Conservation (phyloP, 1,140 invertebrate species). For the Aradophagus sp. region DNA sequence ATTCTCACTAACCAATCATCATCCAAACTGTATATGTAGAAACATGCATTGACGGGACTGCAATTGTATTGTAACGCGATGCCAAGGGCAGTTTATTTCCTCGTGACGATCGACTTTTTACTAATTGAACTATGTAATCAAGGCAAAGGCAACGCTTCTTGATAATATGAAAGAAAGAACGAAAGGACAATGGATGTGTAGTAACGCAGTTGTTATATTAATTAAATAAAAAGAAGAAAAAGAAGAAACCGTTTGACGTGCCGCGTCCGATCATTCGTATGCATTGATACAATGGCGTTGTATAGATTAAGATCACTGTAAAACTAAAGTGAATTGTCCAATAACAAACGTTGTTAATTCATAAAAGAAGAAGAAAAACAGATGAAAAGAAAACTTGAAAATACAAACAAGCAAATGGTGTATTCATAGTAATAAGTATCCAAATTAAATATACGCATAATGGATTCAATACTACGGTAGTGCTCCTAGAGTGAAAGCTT, state of each 20-base stretch:
- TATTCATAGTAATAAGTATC: constrained; percentile 68
- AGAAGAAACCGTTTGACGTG: constrained; percentile 63
- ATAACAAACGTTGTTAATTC: constrained; percentile 7
- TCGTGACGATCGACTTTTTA: constrained; percentile 71
- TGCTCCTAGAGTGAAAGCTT: constrained; percentile 64
- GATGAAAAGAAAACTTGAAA: neutral
- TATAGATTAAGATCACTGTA: constrained; percentile 59
- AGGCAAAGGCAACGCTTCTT: constrained; percentile 66
- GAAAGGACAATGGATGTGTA: constrained; percentile 20
- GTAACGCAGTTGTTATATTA: constrained; percentile 66
- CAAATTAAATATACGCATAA: constrained; percentile 67
- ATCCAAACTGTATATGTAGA: too few species aligned
- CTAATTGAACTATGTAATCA: constrained; percentile 58
- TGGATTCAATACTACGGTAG: constrained; percentile 66
- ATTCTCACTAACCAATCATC: constrained; percentile 26
- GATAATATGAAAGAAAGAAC: constrained; percentile 63
- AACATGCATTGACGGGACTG: constrained; percentile 13
- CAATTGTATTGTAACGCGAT: constrained; percentile 41
- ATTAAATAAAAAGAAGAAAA: too few species aligned
- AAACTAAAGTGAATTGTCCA: neutral
- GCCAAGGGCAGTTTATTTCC: constrained; percentile 63
- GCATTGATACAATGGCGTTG: constrained; percentile 61
- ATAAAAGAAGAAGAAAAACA: constrained; percentile 3
- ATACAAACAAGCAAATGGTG: constrained; percentile 49
- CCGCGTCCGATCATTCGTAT: constrained; percentile 68